Conservation (phyloP, 2,113 vertebrate genomes). For the Paraplagusia blochii region DNA sequence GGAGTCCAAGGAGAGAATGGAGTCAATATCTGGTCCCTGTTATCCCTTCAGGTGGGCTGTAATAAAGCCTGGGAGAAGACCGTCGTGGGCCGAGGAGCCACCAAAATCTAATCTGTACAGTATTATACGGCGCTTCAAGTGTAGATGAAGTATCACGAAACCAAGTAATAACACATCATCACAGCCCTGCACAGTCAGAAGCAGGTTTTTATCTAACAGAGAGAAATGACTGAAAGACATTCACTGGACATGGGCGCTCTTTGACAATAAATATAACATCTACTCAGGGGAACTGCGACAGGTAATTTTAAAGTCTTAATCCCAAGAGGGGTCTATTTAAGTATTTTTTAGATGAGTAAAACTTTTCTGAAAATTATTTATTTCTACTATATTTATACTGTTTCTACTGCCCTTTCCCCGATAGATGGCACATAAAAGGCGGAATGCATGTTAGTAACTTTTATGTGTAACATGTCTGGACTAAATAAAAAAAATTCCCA, state of each 20-base stretch:
- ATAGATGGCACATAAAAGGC: too few relatives aligned
- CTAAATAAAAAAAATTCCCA: too few relatives aligned
- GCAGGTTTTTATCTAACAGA: constrained; percentile 2
- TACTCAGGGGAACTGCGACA: too few relatives aligned
- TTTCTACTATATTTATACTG: too few relatives aligned
- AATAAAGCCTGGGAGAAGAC: constrained; percentile 54
- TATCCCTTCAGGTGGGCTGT: constrained; percentile 64
- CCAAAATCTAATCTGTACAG: constrained; percentile 47
- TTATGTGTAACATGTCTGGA: too few relatives aligned
- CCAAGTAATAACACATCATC: constrained; percentile 50
- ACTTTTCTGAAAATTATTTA: too few relatives aligned
- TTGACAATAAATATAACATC: too few relatives aligned
- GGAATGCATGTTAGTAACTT: too few relatives aligned
- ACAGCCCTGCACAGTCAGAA: constrained; percentile 1
- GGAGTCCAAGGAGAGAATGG: constrained; percentile 48
- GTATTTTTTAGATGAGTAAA: too few relatives aligned
- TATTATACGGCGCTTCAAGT: constrained; percentile 38
- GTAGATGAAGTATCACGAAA: constrained; percentile 53
- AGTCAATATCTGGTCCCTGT: constrained; percentile 62
- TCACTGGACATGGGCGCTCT: neutral
- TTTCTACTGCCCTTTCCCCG: too few relatives aligned
- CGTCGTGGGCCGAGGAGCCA: constrained; percentile 9
- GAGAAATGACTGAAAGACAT: neutral
- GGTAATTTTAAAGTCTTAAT: too few relatives aligned
- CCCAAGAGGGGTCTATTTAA: too few relatives aligned